Evolutionary conservation across 2,888 invertebrate species (phyloP).

Genomic region (Habroteleia sp.): DNA sequence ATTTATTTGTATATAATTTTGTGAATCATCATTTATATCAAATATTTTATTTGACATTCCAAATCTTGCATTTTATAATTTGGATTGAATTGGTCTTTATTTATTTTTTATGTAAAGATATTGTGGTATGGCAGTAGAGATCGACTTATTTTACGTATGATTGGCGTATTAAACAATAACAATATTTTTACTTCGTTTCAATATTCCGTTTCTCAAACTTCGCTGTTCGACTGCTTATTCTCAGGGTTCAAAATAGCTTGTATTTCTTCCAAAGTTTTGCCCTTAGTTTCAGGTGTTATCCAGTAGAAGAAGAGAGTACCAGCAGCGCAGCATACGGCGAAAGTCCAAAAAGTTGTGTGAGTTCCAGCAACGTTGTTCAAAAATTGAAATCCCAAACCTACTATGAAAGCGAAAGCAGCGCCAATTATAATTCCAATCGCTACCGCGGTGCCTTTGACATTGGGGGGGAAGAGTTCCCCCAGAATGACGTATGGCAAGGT

Average conservation of each 20-base stretch:
- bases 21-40: no score
- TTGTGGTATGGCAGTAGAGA: no score
- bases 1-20: no score
- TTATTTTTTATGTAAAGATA: no score
- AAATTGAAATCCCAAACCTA: slow-evolving; percentile 84
- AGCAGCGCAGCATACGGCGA: slow-evolving; percentile 81
- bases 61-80: no score
- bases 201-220: no score
- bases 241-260: slow-evolving; percentile 75
- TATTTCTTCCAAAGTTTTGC: slow-evolving; percentile 84
- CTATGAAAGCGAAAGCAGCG: slow-evolving; percentile 83
- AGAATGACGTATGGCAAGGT: slow-evolving; percentile 85
- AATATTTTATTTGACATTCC: no score
- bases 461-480: slow-evolving; percentile 85
- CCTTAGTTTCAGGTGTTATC: slow-evolving; percentile 84
- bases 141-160: no score
- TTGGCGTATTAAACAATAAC: no score
- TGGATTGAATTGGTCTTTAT: no score
- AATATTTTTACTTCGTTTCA: no score
- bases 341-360: slow-evolving; percentile 83
- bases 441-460: slow-evolving; percentile 85
- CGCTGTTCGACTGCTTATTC: no score
- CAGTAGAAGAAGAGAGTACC: slow-evolving; percentile 83
- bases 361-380: slow-evolving; percentile 82
- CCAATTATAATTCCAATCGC: slow-evolving; percentile 85